phyloP scores from a whole-genome alignment of 1,140 invertebrate species.

The Drosophila mojavensis region DNA sequence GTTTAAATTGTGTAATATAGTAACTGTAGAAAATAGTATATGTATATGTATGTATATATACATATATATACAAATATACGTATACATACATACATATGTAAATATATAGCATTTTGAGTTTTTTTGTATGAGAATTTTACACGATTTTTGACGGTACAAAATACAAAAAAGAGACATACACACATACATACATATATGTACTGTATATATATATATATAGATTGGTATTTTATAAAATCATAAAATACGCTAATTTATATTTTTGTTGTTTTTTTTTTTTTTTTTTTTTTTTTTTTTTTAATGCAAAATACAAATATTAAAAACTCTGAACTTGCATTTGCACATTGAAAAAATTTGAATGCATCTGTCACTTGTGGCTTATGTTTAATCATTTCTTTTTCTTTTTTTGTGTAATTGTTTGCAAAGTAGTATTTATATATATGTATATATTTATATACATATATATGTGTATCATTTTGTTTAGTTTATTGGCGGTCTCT shows the following conservation, averaged over 20 bases:
- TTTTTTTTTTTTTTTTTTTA: conserved; percentile 46
- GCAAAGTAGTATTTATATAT: conserved; percentile 51
- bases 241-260: conserved; percentile 64
- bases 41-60: conserved; percentile 41
- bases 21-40: conserved; percentile 67
- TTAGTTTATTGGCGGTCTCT: conserved; percentile 69
- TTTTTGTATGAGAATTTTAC: conserved; percentile 74
- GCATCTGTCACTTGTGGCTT: conserved; percentile 74
- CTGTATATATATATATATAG: conserved; percentile 42
- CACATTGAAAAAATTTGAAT: conserved; percentile 57
- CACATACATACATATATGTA: conserved; percentile 64
- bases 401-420: conserved; percentile 43
- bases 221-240: conserved; percentile 75
- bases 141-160: conserved; percentile 77
- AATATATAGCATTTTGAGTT: conserved; percentile 56
- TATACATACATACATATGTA: conserved; percentile 16
- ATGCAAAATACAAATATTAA: conserved; percentile 81
- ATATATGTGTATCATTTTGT: conserved; percentile 21
- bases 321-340: conserved; percentile 65
- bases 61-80: neutral
- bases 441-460: conserved; percentile 8
- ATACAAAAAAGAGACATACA: conserved; percentile 76
- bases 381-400: conserved; percentile 42
- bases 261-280: conserved; percentile 44
- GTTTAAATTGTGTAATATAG: conserved; percentile 58